These are phyloP conservation scores for Tetramorium bicarinatum DNA, from an alignment of 2,888 invertebrate genomes.

Conservation along the genomic window DNA sequence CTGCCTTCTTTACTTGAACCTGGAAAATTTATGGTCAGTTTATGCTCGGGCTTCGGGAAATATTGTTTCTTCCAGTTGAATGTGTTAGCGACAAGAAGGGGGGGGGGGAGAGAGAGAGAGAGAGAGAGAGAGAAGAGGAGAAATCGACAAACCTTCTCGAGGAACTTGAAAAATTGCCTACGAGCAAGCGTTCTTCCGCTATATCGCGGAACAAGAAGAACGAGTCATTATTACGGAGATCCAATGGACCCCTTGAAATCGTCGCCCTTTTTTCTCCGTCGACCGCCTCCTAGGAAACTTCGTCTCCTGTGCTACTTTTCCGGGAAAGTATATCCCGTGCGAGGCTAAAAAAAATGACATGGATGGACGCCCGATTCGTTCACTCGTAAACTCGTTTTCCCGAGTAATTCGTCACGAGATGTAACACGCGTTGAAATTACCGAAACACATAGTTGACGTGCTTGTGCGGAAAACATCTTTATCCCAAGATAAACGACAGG, in stretches of 20 bases:
- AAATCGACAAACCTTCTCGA: not conserved
- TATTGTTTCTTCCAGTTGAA: conserved; percentile 65
- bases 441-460: conserved; percentile 5
- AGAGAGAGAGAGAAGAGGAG: not conserved
- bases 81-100: not conserved
- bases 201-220: conserved; percentile 33
- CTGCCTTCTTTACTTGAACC: conserved; percentile 5
- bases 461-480: conserved; percentile 2
- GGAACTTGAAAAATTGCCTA: conserved; percentile 62
- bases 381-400: conserved; percentile 58
- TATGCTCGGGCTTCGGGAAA: conserved; percentile 58
- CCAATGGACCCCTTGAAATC: conserved; percentile 33
- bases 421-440: conserved; percentile 10
- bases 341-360: conserved; percentile 34
- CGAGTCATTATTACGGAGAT: conserved; percentile 56
- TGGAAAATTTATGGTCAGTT: conserved; percentile 64
- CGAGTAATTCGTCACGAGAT: conserved; percentile 60
- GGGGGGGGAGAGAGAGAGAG: not conserved
- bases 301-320: not conserved
- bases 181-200: conserved; percentile 30
- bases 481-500: not conserved
- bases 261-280: not conserved
- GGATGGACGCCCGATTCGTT: conserved; percentile 54
- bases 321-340: not conserved
- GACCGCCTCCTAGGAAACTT: not conserved